Base-by-base conservation (phyloP, 2,888 invertebrate genomes). In the Eurois occulta region DNA sequence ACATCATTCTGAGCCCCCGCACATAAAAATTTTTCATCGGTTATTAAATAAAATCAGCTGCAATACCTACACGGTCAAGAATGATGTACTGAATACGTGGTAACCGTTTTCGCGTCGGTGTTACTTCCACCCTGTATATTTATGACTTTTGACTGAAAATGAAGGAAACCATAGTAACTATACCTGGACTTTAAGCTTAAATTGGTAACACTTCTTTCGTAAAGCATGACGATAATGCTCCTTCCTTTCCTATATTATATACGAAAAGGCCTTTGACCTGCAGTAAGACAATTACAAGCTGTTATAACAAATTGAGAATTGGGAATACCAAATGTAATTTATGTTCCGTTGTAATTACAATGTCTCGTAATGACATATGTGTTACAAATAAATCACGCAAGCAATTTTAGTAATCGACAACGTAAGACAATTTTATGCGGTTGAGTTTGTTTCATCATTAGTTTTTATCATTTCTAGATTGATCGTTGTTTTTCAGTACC, bases 271-370 rank as follows among this genome's bases (percentile, higher is more conserved):
- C n/a, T 60, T 60, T 77, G 69, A 66, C 76, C 69, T 58, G 16
- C 41, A 32, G n/a, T 16, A 55, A 68, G 46, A 66, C 69, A 68
- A 24, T 68, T 69, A 60, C 28, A 41, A 66, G 35, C 66, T 38
- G 43, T 43, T 62, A 55, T 68, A 43, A 80, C 55, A 69, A 35
- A 65, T 66, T 80, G 28, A 11, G 58, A 48, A 76, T 65, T 58
- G 62, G 58, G 76, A 65, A 35, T 77, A 60, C 43, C 11, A 70
- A 65, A 60, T 74, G 35, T 62, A 67, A 83, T 81, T 83, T 71
- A 81, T 81, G 16, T 71, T 55, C 21, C 24, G 41, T 62, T 24
- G 73, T 83, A 81, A 83, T 83, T 78, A 83, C 65, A 72, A 68
- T 58, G 80, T 81, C 69, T 35, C 62, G 58, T 41, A 64, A 71